Evolutionary conservation across 2,113 vertebrate genomes (phyloP).

Genomic region (Oreochromis tanganicae): DNA sequence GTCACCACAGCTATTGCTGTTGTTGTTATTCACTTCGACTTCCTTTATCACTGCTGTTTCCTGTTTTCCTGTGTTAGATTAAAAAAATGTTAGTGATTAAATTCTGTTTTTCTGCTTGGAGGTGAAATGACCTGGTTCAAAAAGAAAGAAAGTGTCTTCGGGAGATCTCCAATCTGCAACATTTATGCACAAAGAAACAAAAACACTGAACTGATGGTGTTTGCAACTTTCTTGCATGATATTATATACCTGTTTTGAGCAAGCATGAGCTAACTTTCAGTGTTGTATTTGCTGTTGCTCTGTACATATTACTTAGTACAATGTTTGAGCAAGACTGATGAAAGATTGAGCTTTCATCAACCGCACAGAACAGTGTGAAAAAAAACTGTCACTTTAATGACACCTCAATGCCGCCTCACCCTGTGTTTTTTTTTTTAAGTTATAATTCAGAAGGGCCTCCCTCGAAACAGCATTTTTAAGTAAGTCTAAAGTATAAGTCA

Average conservation of each 20-base stretch:
- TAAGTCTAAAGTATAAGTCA: slow-evolving; percentile 2
- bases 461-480: background rate
- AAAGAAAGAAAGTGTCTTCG: background rate
- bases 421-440: background rate
- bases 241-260: background rate
- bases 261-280: background rate
- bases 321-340: slow-evolving; percentile 22
- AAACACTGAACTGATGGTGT: background rate
- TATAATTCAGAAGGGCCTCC: slow-evolving; percentile 6
- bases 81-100: background rate
- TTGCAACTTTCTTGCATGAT: background rate
- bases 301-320: background rate
- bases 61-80: slow-evolving; percentile 19
- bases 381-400: slow-evolving; percentile 23
- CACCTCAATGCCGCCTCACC: slow-evolving; percentile 36
- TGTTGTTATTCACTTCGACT: slow-evolving; percentile 34
- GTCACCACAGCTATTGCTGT: slow-evolving; percentile 21
- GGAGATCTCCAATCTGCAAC: background rate
- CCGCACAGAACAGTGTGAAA: slow-evolving; percentile 1
- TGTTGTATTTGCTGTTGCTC: background rate
- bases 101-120: background rate
- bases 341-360: slow-evolving; percentile 46
- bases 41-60: slow-evolving; percentile 52
- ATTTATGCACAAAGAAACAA: background rate
- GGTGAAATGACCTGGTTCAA: background rate